A percentile compares a stretch with the other conserved stretches of the same genome.
These are phyloP conservation scores for Triops cancriformis DNA, from an alignment of 1,140 invertebrate species.

Conservation along the genomic window DNA sequence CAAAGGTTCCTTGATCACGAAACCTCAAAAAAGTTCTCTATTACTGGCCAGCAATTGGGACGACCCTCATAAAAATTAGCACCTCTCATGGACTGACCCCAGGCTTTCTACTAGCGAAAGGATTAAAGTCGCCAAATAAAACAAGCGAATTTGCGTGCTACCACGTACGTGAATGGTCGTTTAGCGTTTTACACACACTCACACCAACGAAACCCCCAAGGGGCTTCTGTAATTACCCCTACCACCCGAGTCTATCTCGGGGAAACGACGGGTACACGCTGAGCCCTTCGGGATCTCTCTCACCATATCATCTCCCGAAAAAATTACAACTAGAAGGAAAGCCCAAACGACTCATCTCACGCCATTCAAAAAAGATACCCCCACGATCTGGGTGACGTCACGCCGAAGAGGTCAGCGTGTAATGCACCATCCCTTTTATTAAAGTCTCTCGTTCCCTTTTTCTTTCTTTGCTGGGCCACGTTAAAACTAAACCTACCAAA, in stretches of 20 bases:
- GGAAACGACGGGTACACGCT: not conserved
- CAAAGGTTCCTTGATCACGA: not conserved
- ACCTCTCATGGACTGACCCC: not conserved
- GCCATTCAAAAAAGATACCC: not conserved
- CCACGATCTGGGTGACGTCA: not conserved
- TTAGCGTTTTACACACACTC: conserved; percentile 3
- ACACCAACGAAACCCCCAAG: not conserved
- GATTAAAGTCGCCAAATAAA: not conserved
- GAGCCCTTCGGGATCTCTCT: conserved; percentile 1
- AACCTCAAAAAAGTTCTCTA: not conserved
- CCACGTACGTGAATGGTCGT: not conserved
- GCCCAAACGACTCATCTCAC: not conserved
- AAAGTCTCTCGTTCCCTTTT: not conserved
- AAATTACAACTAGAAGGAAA: not conserved
- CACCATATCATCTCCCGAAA: not conserved
- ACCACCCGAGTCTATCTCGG: not conserved
- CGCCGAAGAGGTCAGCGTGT: not conserved
- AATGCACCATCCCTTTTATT: not conserved
- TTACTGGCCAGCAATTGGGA: not conserved
- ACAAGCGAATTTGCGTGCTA: conserved; percentile 3
- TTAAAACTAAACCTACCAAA: not conserved
- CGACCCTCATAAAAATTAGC: not conserved
- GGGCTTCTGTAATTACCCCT: not conserved
- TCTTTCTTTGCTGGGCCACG: not conserved
- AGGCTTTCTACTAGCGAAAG: not conserved